A percentile compares a stretch with the other conserved stretches of the same genome.
These are phyloP conservation scores for Cyclopterus lumpus DNA, from an alignment of 2,797 vertebrate species.

Conservation along the genomic window DNA sequence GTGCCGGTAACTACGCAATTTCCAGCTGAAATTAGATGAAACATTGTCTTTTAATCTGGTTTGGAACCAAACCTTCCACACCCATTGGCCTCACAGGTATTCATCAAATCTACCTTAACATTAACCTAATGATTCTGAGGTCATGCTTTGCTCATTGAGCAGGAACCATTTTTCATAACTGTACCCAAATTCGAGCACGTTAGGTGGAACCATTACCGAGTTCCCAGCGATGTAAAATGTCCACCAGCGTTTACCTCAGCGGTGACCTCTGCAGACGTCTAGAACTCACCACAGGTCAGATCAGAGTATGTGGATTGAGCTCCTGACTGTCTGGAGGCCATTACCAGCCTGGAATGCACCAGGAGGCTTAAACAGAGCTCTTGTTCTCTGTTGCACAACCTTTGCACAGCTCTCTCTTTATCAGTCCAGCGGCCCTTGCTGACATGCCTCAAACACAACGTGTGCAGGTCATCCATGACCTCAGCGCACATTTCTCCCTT, in stretches of 20 bases:
- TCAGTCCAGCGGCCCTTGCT: constrained; percentile 49
- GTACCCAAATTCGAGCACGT: constrained; percentile 33
- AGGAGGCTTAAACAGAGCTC: constrained; percentile 50
- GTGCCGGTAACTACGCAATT: neutral
- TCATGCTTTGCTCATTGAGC: constrained; percentile 23
- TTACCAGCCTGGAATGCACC: constrained; percentile 41
- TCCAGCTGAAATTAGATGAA: neutral
- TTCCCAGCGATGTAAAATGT: constrained; percentile 25
- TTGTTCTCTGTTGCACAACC: constrained; percentile 73
- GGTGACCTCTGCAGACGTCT: constrained; percentile 8
- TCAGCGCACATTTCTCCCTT: constrained; percentile 34
- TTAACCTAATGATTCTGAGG: constrained; percentile 18
- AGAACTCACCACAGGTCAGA: constrained; percentile 21
- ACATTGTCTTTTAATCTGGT: neutral
- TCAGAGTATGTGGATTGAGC: neutral
- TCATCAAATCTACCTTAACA: constrained; percentile 26
- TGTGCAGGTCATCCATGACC: constrained; percentile 55
- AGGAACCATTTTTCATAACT: constrained; percentile 20
- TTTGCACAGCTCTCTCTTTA: constrained; percentile 59
- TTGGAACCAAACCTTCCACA: constrained; percentile 1
- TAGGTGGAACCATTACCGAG: neutral
- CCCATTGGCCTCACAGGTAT: constrained; percentile 1
- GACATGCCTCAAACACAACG: constrained; percentile 64
- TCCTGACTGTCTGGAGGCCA: constrained; percentile 26
- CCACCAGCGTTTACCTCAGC: neutral